Conservation (phyloP, 1,140 invertebrate genomes). For the Nymphalis io region DNA sequence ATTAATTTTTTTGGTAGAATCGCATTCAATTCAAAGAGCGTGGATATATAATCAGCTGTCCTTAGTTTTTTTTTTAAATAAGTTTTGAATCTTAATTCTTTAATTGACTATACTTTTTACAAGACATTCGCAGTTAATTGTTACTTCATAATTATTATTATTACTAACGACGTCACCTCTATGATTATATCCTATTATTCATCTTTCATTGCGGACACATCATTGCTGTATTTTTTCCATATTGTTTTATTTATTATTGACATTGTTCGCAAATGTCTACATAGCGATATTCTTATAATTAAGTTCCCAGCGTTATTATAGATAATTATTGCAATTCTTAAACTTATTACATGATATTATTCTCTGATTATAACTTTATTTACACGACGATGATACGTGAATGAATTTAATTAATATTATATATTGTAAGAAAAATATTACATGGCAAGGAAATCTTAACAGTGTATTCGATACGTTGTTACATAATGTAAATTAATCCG, state of each 20-base stretch:
- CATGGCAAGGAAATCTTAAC: slow-evolving; percentile 28
- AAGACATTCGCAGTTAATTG: neutral
- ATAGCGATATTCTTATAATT: neutral
- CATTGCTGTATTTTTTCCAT: neutral
- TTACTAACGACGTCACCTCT: neutral
- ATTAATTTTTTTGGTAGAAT: neutral
- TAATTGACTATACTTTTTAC: neutral
- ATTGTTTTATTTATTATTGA: slow-evolving; percentile 7
- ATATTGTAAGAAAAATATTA: slow-evolving; percentile 13
- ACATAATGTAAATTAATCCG: slow-evolving; percentile 35
- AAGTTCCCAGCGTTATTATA: neutral
- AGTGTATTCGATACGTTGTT: slow-evolving; percentile 16
- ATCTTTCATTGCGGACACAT: neutral
- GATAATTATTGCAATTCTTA: slow-evolving; percentile 10
- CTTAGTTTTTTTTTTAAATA: neutral
- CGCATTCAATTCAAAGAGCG: neutral
- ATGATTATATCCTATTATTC: neutral
- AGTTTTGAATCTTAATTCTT: neutral
- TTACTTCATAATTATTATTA: neutral
- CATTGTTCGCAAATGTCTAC: neutral
- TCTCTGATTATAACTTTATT: slow-evolving; percentile 1
- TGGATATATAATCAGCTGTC: neutral
- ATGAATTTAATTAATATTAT: neutral
- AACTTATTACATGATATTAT: neutral
- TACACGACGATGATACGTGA: neutral